A percentile compares a stretch with the other conserved stretches of the same genome.
Conservation (phyloP, 2,797 vertebrate genomes). For the Spondyliosoma cantharus region DNA sequence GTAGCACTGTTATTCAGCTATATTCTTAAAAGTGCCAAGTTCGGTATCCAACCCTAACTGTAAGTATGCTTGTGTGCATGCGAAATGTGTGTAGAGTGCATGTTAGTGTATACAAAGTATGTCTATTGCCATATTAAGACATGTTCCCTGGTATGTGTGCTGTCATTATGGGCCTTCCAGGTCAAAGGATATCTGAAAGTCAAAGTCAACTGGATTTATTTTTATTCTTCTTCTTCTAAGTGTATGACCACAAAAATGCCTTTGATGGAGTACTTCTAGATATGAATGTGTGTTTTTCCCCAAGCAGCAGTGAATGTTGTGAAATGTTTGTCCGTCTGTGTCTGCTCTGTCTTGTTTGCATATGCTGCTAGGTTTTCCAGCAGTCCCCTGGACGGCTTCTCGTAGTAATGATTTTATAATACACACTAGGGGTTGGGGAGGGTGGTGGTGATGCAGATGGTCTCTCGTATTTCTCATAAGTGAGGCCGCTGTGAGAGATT, state of each 20-base stretch:
- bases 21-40: too few species aligned
- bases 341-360: slow-evolving; percentile 53
- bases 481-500: slow-evolving; percentile 66
- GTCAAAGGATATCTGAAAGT: slow-evolving; percentile 35
- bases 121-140: slow-evolving; percentile 14
- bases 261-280: slow-evolving; percentile 39
- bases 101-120: slow-evolving; percentile 9
- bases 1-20: too few species aligned
- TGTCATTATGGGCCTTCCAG: slow-evolving; percentile 7
- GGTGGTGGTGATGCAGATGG: slow-evolving; percentile 68
- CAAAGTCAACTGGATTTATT: slow-evolving; percentile 34
- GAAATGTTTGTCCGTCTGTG: slow-evolving; percentile 47
- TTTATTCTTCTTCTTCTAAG: slow-evolving; percentile 38
- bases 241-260: slow-evolving; percentile 10
- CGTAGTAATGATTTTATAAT: slow-evolving; percentile 77
- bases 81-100: background rate
- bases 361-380: slow-evolving; percentile 60
- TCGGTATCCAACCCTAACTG: background rate
- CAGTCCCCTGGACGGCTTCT: slow-evolving; percentile 55
- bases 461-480: slow-evolving; percentile 76
- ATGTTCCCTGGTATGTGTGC: slow-evolving; percentile 14
- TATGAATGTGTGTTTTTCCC: slow-evolving; percentile 32
- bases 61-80: background rate
- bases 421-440: slow-evolving; percentile 52
- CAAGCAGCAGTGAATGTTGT: slow-evolving; percentile 33